Conservation (phyloP, 1,140 invertebrate genomes). For the Zeugodacus cucurbitae region DNA sequence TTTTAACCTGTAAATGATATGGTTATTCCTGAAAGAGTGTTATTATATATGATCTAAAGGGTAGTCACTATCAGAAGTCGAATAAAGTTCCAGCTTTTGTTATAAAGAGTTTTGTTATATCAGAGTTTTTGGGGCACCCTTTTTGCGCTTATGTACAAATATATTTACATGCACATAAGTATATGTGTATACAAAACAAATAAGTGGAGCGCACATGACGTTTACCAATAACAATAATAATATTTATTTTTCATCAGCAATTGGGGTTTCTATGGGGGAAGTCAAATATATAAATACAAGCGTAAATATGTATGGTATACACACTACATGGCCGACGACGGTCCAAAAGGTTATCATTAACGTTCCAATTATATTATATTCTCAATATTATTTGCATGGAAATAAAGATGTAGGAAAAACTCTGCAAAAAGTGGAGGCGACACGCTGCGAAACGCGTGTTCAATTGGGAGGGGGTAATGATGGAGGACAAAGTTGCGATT, state of each 20-base stretch:
- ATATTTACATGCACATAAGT: neutral
- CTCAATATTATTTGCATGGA: neutral
- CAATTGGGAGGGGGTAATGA: neutral
- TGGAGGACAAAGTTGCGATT: slow-evolving; percentile 22
- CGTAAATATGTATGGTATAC: neutral
- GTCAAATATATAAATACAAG: neutral
- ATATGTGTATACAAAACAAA: neutral
- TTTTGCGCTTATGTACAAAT: no score
- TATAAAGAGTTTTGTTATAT: no score
- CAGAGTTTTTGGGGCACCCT: no score
- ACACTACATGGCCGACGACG: neutral
- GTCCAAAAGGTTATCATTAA: slow-evolving; percentile 41
- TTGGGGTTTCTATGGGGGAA: neutral
- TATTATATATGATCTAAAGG: no score
- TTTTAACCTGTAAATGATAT: no score
- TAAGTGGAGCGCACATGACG: slow-evolving; percentile 16
- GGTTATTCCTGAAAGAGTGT: no score
- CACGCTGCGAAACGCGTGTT: neutral
- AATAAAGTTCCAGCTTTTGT: no score
- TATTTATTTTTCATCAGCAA: neutral
- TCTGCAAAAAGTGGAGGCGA: neutral
- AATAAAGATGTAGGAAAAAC: neutral
- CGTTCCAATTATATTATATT: slow-evolving; percentile 32
- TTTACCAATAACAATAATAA: neutral
- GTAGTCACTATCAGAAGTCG: no score